Evolutionary conservation across 2,888 invertebrate genomes (phyloP).

Genomic region (Sinelater perroti): DNA sequence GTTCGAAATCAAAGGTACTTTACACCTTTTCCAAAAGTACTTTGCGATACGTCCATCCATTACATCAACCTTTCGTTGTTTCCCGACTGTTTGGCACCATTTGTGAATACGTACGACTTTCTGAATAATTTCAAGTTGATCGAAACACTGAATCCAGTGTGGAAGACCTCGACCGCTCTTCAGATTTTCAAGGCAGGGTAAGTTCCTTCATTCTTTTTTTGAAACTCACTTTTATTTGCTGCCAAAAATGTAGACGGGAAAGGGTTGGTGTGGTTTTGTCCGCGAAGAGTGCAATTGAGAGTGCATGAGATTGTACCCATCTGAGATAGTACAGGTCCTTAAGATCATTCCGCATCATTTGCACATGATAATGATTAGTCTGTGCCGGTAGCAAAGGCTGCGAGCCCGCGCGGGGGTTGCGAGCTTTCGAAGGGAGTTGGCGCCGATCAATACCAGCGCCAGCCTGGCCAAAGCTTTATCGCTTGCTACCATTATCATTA

Average conservation of each 20-base stretch:
- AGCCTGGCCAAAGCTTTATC: constrained; percentile 56
- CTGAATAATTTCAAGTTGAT: constrained; percentile 49
- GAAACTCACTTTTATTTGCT: constrained; percentile 9
- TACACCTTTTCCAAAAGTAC: constrained; percentile 26
- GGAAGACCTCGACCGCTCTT: constrained; percentile 39
- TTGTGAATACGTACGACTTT: constrained; percentile 53
- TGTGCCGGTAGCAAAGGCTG: constrained; percentile 44
- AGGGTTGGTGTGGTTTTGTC: too few species aligned
- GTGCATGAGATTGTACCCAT: too few species aligned
- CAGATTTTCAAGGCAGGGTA: constrained; percentile 39
- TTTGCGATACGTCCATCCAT: constrained; percentile 31
- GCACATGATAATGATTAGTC: constrained; percentile 44
- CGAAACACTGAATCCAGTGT: constrained; percentile 44
- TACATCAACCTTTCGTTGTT: constrained; percentile 38
- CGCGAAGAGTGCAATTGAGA: too few species aligned
- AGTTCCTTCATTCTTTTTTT: too few species aligned
- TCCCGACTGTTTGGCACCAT: constrained; percentile 49
- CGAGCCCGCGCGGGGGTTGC: constrained; percentile 43
- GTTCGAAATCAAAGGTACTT: constrained; percentile 33
- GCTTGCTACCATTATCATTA: constrained; percentile 31
- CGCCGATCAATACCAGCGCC: constrained; percentile 58
- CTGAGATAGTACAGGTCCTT: too few species aligned
- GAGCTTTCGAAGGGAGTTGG: constrained; percentile 52
- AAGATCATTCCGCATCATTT: too few species aligned
- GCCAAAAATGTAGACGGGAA: too few species aligned